Conservation (phyloP, 2,888 invertebrate genomes). For the Drosophila formosana region DNA sequence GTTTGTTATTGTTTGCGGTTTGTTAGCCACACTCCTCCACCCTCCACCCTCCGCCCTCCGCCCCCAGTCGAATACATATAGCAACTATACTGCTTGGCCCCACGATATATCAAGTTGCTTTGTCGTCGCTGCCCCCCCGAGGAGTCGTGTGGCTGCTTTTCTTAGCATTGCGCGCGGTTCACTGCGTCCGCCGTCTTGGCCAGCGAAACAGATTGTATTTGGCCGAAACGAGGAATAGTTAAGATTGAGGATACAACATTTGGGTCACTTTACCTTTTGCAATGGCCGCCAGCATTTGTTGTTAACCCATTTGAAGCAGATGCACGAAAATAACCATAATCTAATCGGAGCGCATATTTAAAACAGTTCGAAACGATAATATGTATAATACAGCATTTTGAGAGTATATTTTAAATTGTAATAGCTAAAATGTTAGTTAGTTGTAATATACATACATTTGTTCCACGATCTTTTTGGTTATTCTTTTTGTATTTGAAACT, state of each 20-base stretch:
- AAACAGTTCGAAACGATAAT: too few species aligned
- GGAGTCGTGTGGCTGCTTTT: conserved; percentile 40
- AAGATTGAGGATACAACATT: conserved; percentile 9
- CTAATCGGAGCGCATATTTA: too few species aligned
- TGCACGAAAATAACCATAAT: too few species aligned
- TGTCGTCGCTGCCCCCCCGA: conserved; percentile 11
- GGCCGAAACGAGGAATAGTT: conserved; percentile 40
- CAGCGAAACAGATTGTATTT: conserved; percentile 46
- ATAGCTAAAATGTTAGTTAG: too few species aligned
- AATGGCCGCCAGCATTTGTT: neutral
- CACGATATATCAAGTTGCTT: conserved; percentile 63
- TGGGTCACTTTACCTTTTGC: conserved; percentile 17
- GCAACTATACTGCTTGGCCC: neutral
- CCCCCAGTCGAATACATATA: neutral
- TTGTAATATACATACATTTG: too few species aligned
- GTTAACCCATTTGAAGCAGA: too few species aligned
- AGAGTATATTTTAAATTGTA: neutral
- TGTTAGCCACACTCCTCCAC: conserved; percentile 57
- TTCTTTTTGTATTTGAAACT: too few species aligned
- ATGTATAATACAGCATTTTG: too few species aligned
- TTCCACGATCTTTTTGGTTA: too few species aligned
- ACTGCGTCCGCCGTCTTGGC: conserved; percentile 46
- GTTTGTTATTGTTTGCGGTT: conserved; percentile 81
- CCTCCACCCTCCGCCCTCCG: neutral
- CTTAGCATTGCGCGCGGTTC: conserved; percentile 51